Evolutionary conservation across 2,797 vertebrate genomes (phyloP).

Genomic region (Gymnothorax javanicus): DNA sequence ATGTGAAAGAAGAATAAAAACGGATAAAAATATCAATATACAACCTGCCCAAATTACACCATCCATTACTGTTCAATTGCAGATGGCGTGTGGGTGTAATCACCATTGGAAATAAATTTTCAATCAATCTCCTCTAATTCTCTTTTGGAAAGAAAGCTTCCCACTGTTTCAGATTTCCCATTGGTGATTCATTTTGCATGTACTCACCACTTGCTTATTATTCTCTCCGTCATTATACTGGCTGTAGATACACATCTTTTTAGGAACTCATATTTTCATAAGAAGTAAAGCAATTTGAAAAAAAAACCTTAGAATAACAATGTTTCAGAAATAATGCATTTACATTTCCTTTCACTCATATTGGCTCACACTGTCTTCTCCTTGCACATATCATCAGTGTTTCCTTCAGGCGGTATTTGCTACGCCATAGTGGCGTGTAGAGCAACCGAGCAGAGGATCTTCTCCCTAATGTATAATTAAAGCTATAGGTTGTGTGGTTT

Average conservation of each 20-base stretch:
- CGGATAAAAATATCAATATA: background rate
- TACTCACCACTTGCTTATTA: background rate
- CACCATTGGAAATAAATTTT: background rate
- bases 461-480: conserved; percentile 28
- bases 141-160: background rate
- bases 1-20: too few relatives aligned
- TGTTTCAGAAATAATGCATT: conserved; percentile 11
- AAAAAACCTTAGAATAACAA: background rate
- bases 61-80: background rate
- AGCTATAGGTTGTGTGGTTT: background rate
- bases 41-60: background rate
- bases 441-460: background rate
- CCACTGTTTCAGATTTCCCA: background rate
- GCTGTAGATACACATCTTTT: background rate
- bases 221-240: background rate
- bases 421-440: background rate
- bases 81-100: background rate
- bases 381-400: conserved; percentile 13
- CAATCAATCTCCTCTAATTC: background rate
- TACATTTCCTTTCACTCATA: background rate
- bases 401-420: conserved; percentile 1
- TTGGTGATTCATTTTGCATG: background rate
- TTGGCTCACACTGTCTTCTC: background rate
- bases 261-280: background rate
- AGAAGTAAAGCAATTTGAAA: background rate